These are phyloP conservation scores for Haliaeetus leucogaster DNA, from an alignment of 2,113 vertebrate species.

Conservation along the genomic window DNA sequence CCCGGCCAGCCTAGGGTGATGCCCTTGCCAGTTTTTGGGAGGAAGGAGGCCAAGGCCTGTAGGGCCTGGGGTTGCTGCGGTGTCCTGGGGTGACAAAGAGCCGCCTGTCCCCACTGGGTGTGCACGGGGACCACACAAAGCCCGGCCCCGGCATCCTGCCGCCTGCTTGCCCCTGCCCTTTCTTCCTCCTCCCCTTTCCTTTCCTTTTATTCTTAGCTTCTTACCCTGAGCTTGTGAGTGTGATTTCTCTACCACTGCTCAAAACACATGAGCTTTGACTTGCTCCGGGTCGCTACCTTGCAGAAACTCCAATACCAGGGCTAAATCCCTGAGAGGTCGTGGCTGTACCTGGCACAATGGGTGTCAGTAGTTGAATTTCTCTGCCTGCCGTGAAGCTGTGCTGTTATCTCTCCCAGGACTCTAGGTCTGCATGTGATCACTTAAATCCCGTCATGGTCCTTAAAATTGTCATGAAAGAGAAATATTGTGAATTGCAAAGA, in stretches of 20 bases:
- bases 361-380: neutral
- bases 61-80: neutral
- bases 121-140: neutral
- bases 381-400: neutral
- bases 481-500: neutral
- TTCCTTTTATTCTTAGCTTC: neutral
- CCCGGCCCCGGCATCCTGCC: neutral
- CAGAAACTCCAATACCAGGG: neutral
- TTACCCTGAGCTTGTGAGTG: neutral
- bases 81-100: neutral
- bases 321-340: neutral
- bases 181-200: neutral
- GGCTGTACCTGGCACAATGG: neutral
- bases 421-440: neutral
- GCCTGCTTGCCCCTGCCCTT: neutral
- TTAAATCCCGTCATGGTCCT: neutral
- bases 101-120: accelerated
- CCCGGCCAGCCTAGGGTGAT: neutral
- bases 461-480: neutral
- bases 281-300: neutral
- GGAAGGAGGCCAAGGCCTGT: neutral
- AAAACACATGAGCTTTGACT: neutral
- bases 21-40: neutral
- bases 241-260: neutral
- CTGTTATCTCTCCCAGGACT: neutral